Conservation (phyloP, 2,113 vertebrate genomes). For the Clarias macrocephalus region DNA sequence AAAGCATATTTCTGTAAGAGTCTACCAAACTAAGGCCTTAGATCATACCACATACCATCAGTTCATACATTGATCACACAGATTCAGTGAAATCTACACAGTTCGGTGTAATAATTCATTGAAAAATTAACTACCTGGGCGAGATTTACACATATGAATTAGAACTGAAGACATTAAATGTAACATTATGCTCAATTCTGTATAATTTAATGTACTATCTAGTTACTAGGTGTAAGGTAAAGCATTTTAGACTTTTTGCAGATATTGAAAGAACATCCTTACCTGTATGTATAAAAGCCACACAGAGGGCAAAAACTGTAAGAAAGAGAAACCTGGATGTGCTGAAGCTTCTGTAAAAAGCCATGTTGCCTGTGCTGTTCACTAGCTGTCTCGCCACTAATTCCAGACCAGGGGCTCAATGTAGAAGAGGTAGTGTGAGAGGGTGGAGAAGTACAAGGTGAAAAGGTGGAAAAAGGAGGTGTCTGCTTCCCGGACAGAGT, state of each 20-base stretch:
- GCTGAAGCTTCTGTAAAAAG: conserved; percentile 58
- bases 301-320: conserved; percentile 62
- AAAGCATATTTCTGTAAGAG: background rate
- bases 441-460: conserved; percentile 54
- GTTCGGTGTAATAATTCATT: background rate
- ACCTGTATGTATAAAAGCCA: conserved; percentile 69
- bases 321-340: conserved; percentile 58
- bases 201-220: background rate
- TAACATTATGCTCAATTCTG: background rate
- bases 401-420: conserved; percentile 49
- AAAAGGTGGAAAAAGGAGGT: conserved; percentile 56
- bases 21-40: background rate
- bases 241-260: background rate
- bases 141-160: background rate
- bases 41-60: background rate
- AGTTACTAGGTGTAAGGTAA: background rate
- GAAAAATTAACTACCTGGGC: background rate
- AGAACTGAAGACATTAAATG: background rate
- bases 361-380: conserved; percentile 62
- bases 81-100: background rate
- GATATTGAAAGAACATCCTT: conserved; percentile 30
- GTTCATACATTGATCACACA: background rate
- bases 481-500: conserved; percentile 64
- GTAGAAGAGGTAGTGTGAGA: conserved; percentile 52
- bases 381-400: conserved; percentile 48